Base-by-base conservation (phyloP, 2,888 invertebrate genomes). In the Deilephila porcellus region DNA sequence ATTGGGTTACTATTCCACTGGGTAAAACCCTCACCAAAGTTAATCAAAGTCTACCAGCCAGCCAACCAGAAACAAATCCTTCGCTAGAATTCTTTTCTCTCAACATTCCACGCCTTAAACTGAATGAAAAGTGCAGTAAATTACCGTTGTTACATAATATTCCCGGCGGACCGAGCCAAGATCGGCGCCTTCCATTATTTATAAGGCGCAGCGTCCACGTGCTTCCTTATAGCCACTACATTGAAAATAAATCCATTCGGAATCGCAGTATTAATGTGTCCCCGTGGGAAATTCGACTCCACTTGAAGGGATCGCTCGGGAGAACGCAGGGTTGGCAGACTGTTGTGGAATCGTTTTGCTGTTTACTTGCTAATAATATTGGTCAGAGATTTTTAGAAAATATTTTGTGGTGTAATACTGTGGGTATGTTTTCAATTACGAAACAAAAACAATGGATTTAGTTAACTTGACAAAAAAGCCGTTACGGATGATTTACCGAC, bases 231-330 rank as follows among this genome's bases (percentile, higher is more conserved):
- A 72, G 60, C 64, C 67, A 72, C 60, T 60, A 77, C 78, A 81
- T 84, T 83, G 82, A 79, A 80, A 82, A 82, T 81, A 83, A 81
- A 82, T 83, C 81, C 79, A 78, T 82, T 78, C 77, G 75, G 74
- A 82, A 82, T 81, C 75, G 75, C 76, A 75, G 80, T 78, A 82
- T 82, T 82, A 84, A 81, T 77, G 76, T 77, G 73, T 71, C 67
- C 84, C 81, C 82, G 78, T 79, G 87, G 83, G 85, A 84, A 85
- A 86, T 86, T 79, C 76, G 77, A 77, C 76, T 74, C 67, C 53
- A 71, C 62, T 71, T 37, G 73, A 20, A 62, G 71, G 72, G 37
- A 25, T 37, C 56, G 59, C 29, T 14, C 19, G 62, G 34, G 67
- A 70, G 34, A 29, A n/a, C 45, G 11, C 53, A 71, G 70, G 56